Evolutionary conservation across 1,140 invertebrate species (phyloP).

Genomic region (Drosophila parvula): DNA sequence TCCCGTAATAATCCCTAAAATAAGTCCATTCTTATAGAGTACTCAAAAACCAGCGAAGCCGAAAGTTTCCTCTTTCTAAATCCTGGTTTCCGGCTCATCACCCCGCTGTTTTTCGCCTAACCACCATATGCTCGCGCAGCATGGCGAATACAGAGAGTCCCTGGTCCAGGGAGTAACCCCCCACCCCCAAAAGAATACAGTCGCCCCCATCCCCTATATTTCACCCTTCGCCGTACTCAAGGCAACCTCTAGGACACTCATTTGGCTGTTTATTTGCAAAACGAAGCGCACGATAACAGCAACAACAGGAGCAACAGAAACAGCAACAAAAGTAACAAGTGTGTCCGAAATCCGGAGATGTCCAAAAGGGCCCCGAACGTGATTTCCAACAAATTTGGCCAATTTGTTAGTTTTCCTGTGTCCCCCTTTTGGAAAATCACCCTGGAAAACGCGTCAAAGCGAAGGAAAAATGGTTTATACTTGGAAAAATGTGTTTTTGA

Average conservation of each 20-base stretch:
- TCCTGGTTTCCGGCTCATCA: conserved; percentile 41
- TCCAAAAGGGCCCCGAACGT: conserved; percentile 54
- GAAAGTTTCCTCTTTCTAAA: conserved; percentile 31
- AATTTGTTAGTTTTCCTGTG: conserved; percentile 44
- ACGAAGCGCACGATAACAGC: conserved; percentile 76
- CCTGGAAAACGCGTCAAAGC: conserved; percentile 6
- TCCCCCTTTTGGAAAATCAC: not conserved
- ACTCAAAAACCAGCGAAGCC: conserved; percentile 4
- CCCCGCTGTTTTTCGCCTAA: conserved; percentile 32
- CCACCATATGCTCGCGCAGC: conserved; percentile 61
- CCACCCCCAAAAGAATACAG: not conserved
- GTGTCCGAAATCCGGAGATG: conserved; percentile 49
- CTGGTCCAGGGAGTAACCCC: conserved; percentile 2
- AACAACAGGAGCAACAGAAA: conserved; percentile 54
- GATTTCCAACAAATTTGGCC: conserved; percentile 76
- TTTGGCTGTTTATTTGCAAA: conserved; percentile 82
- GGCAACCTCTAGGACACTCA: conserved; percentile 74
- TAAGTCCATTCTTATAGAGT: conserved; percentile 6
- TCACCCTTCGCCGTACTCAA: conserved; percentile 23
- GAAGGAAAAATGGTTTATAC: conserved; percentile 1
- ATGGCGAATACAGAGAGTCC: conserved; percentile 11
- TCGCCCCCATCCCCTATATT: not conserved
- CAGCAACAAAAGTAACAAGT: conserved; percentile 55
- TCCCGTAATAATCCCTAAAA: conserved; percentile 1
- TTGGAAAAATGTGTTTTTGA: conserved; percentile 1